phyloP scores from a whole-genome alignment of 2,113 vertebrate species.

The Asarcornis scutulata region DNA sequence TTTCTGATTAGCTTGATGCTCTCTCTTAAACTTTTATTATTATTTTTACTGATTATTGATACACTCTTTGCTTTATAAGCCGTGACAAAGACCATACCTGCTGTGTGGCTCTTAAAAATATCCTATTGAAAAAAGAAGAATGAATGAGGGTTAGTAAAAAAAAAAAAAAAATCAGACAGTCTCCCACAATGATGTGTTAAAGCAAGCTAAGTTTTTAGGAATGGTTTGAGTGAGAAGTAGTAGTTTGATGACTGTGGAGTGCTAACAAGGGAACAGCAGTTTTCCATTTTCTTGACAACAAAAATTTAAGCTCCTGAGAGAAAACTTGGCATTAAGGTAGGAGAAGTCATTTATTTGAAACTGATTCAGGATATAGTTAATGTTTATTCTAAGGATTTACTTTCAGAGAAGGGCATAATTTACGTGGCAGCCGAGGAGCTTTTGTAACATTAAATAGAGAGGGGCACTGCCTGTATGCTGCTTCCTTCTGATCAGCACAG shows the following conservation, averaged over 20 bases:
- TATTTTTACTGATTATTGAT: background rate
- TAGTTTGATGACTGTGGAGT: background rate
- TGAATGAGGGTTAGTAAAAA: background rate
- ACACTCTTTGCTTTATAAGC: background rate
- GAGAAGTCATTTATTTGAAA: background rate
- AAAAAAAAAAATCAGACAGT: background rate
- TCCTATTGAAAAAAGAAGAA: background rate
- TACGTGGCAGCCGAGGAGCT: background rate
- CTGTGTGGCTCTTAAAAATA: background rate
- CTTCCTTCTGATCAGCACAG: background rate
- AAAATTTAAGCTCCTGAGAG: background rate
- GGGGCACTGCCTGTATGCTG: background rate
- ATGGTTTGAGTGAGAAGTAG: background rate
- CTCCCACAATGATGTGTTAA: background rate
- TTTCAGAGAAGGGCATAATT: background rate
- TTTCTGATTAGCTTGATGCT: background rate
- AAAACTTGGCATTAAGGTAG: background rate
- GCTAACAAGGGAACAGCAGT: background rate
- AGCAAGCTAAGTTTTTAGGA: background rate
- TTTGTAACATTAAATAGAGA: background rate
- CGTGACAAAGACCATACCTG: background rate
- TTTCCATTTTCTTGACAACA: background rate
- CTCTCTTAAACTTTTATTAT: background rate
- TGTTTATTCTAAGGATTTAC: constrained; percentile 30
- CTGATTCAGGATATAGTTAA: background rate